Percentiles rank a stretch among this genome's conserved stretches.
phyloP scores from a whole-genome alignment of 2,113 vertebrate genomes.

The Malaclemys terrapin region DNA sequence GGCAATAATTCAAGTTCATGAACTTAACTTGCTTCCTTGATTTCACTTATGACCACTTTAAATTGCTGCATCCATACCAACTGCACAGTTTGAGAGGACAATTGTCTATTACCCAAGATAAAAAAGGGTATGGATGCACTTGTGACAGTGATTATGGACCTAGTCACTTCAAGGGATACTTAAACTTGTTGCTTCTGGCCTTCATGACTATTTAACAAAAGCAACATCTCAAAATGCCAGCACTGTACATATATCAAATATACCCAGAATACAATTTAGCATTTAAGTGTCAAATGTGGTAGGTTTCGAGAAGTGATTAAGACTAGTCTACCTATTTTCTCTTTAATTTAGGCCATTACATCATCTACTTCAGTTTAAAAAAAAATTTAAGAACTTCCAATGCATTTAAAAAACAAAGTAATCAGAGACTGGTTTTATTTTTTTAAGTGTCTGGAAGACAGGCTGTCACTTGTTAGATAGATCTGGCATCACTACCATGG shows the following conservation, averaged over 20 bases:
- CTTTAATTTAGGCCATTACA: not conserved
- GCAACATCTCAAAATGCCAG: not conserved
- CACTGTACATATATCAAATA: not conserved
- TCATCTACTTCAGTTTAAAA: not conserved
- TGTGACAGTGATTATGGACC: not conserved
- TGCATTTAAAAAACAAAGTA: not conserved
- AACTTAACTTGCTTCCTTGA: not conserved
- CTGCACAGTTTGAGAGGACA: not conserved
- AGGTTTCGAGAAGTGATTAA: not conserved
- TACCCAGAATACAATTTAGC: not conserved
- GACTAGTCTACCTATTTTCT: not conserved
- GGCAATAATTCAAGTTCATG: not conserved
- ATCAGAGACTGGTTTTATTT: not conserved
- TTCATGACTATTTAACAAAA: not conserved
- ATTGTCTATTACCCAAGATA: not conserved
- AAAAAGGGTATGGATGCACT: not conserved
- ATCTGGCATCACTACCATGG: not conserved
- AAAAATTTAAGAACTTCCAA: not conserved
- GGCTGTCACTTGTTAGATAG: not conserved
- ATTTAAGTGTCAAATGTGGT: not conserved
- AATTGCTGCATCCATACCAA: not conserved
- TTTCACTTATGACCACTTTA: not conserved
- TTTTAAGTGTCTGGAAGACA: not conserved
- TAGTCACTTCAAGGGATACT: not conserved
- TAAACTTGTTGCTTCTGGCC: not conserved